phyloP scores from a whole-genome alignment of 2,113 vertebrate species.

The Mustela lutreola region DNA sequence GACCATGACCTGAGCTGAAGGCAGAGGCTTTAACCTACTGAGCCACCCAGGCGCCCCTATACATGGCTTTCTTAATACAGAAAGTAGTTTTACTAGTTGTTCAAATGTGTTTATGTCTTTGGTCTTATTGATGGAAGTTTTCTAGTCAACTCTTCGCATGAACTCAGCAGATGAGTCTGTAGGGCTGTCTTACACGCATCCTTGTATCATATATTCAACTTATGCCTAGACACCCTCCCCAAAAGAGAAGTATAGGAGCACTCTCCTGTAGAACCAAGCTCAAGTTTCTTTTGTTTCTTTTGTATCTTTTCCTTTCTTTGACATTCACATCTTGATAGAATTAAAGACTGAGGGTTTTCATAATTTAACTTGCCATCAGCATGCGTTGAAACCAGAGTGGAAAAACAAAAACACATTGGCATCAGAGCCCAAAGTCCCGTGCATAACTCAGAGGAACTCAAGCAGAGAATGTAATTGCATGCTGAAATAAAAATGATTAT shows the following conservation, averaged over 20 bases:
- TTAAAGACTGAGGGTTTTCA: constrained; percentile 53
- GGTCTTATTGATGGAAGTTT: neutral
- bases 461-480: constrained; percentile 64
- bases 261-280: neutral
- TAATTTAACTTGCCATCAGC: constrained; percentile 43
- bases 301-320: constrained; percentile 60
- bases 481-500: constrained; percentile 65
- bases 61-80: neutral
- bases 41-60: neutral
- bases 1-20: too few species aligned
- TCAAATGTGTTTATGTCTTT: neutral
- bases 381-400: constrained; percentile 48
- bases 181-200: neutral
- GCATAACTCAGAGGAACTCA: constrained; percentile 65
- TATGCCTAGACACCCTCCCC: neutral
- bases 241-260: neutral
- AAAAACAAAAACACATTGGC: constrained; percentile 41
- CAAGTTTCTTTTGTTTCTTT: constrained; percentile 41
- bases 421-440: constrained; percentile 39
- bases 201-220: neutral
- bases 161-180: neutral
- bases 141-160: neutral
- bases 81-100: neutral
- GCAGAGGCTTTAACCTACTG: too few species aligned
- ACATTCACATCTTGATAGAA: constrained; percentile 65